A percentile compares a stretch with the other conserved stretches of the same genome.
These are phyloP conservation scores for Xenopus borealis DNA, from an alignment of 2,113 vertebrate genomes.

Conservation along the genomic window DNA sequence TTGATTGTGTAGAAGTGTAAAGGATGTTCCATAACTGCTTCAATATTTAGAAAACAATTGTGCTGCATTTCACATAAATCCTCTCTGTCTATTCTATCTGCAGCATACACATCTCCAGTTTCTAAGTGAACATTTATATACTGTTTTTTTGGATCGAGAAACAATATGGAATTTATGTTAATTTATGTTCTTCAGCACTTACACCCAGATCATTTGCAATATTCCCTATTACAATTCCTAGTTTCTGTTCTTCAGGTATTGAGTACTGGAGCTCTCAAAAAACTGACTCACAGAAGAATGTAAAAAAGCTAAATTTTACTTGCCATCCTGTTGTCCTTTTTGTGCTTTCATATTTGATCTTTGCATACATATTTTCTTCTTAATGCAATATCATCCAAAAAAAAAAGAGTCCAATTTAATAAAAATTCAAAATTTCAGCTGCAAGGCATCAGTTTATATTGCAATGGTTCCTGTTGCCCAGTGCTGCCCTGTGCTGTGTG, in stretches of 20 bases:
- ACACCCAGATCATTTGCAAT: slow-evolving; percentile 71
- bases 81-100: slow-evolving; percentile 64
- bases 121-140: slow-evolving; percentile 65
- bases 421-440: background rate
- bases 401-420: background rate
- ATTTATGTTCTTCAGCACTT: slow-evolving; percentile 59
- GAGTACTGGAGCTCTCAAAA: slow-evolving; percentile 68
- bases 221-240: slow-evolving; percentile 66
- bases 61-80: slow-evolving; percentile 62
- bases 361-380: background rate
- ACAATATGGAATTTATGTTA: slow-evolving; percentile 64
- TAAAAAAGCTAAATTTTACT: slow-evolving; percentile 53
- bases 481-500: background rate
- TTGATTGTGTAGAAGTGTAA: slow-evolving; percentile 58
- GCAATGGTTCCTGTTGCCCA: background rate
- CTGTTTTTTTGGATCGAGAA: slow-evolving; percentile 63
- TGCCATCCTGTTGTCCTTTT: slow-evolving; percentile 38
- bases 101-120: slow-evolving; percentile 62
- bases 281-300: slow-evolving; percentile 46
- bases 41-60: slow-evolving; percentile 64
- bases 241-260: slow-evolving; percentile 67
- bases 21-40: slow-evolving; percentile 63
- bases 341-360: background rate
- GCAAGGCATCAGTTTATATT: too few species aligned
- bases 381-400: background rate